Conservation (phyloP, 2,113 vertebrate genomes). For the Onychorhynchus coronatus region DNA sequence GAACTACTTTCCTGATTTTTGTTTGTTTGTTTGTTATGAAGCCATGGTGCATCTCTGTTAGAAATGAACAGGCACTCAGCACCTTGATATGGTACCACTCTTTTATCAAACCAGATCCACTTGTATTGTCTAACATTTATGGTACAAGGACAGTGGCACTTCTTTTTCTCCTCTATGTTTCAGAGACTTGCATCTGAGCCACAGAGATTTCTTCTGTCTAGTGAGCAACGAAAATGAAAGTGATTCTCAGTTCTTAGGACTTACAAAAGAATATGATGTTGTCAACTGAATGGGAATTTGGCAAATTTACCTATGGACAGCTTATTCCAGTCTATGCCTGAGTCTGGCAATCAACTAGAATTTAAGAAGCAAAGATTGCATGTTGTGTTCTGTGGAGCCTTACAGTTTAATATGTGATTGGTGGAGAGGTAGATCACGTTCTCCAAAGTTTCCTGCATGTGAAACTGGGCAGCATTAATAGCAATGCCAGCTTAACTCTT, state of each 20-base stretch:
- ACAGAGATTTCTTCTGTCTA: neutral
- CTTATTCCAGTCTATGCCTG: neutral
- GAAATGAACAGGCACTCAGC: neutral
- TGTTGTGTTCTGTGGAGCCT: too few relatives aligned
- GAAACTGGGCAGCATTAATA: neutral
- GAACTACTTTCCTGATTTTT: neutral
- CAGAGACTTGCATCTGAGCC: neutral
- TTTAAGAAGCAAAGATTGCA: neutral
- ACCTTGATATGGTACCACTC: neutral
- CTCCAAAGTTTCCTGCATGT: too few relatives aligned
- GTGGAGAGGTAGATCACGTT: too few relatives aligned
- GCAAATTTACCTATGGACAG: neutral
- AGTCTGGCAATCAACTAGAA: neutral
- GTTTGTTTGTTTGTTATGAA: neutral
- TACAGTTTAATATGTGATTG: too few relatives aligned
- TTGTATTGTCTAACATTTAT: neutral
- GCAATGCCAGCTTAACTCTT: neutral
- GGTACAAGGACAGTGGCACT: neutral
- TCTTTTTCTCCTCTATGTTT: neutral
- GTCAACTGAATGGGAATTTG: neutral
- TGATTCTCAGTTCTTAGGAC: neutral
- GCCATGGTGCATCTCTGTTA: neutral
- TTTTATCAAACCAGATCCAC: neutral
- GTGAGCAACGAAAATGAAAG: neutral
- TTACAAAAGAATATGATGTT: neutral